phyloP scores from a whole-genome alignment of 1,140 invertebrate species.

The Drosophila sechellia region DNA sequence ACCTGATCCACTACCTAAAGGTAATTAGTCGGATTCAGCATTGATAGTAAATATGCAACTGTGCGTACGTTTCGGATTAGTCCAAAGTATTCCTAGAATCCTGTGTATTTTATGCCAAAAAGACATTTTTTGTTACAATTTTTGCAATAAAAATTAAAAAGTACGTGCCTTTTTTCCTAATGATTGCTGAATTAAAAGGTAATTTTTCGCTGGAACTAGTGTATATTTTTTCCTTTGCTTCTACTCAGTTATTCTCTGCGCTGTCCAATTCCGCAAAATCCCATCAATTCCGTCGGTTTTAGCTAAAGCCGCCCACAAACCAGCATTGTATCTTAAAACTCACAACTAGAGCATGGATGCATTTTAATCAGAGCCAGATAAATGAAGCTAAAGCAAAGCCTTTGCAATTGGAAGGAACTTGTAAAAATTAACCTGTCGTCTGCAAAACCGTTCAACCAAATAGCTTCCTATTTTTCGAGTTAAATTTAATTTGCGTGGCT shows the following conservation, averaged over 20 bases:
- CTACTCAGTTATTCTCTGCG: too few relatives aligned
- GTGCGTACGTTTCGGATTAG: constrained; percentile 29
- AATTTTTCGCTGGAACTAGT: too few relatives aligned
- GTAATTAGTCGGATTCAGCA: constrained; percentile 59
- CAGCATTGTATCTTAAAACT: constrained; percentile 64
- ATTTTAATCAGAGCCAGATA: constrained; percentile 41
- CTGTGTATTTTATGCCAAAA: constrained; percentile 53
- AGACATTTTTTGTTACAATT: constrained; percentile 54
- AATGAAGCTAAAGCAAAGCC: constrained; percentile 26
- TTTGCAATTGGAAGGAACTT: constrained; percentile 31
- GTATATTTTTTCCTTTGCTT: too few relatives aligned
- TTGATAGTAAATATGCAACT: constrained; percentile 17
- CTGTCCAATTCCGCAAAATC: constrained; percentile 38
- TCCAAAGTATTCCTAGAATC: constrained; percentile 41
- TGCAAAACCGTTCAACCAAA: constrained; percentile 55
- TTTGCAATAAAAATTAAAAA: constrained; percentile 56
- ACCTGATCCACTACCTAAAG: constrained; percentile 74
- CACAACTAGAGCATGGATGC: constrained; percentile 20
- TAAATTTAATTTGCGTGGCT: constrained; percentile 64
- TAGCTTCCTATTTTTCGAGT: constrained; percentile 60
- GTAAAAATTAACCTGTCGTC: constrained; percentile 59
- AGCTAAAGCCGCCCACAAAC: constrained; percentile 37
- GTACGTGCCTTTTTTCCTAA: not conserved
- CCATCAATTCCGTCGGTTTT: constrained; percentile 67
- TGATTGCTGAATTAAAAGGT: not conserved